Percentiles rank a stretch among this genome's conserved stretches.
These are phyloP conservation scores for Thryonomys swinderianus DNA, from an alignment of 2,113 vertebrate genomes.

Conservation along the genomic window DNA sequence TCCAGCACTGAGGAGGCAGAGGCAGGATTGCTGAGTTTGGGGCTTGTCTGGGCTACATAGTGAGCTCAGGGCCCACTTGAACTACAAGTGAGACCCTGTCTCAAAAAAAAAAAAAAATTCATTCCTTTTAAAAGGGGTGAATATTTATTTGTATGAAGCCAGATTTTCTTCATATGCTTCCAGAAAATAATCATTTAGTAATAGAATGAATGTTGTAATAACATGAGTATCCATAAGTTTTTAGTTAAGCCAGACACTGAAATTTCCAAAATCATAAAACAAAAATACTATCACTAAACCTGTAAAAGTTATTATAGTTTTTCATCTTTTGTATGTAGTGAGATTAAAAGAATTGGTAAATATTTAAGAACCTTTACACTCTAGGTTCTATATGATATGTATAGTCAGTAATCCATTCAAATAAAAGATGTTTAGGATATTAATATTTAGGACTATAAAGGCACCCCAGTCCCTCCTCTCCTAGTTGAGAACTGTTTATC, in stretches of 20 bases:
- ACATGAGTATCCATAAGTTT: not conserved
- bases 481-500: not conserved
- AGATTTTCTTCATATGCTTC: not conserved
- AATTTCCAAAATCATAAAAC: constrained; percentile 9
- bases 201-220: not conserved
- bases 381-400: constrained; percentile 1
- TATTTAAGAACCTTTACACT: not conserved
- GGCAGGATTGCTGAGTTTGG: too few relatives aligned
- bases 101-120: too few relatives aligned
- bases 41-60: too few relatives aligned
- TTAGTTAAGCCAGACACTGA: not conserved
- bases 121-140: too few relatives aligned
- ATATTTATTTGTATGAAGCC: not conserved
- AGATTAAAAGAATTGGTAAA: not conserved
- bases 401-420: not conserved
- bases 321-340: not conserved
- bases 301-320: not conserved
- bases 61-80: too few relatives aligned
- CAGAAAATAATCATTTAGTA: not conserved
- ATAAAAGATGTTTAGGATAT: not conserved
- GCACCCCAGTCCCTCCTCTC: not conserved
- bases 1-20: too few relatives aligned
- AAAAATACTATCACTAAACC: not conserved
- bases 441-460: not conserved
- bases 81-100: too few relatives aligned